Evolutionary conservation across 2,113 vertebrate species (phyloP), one percentile per base, ranked within the genome.

Genomic region (Mus musculus): DNA sequence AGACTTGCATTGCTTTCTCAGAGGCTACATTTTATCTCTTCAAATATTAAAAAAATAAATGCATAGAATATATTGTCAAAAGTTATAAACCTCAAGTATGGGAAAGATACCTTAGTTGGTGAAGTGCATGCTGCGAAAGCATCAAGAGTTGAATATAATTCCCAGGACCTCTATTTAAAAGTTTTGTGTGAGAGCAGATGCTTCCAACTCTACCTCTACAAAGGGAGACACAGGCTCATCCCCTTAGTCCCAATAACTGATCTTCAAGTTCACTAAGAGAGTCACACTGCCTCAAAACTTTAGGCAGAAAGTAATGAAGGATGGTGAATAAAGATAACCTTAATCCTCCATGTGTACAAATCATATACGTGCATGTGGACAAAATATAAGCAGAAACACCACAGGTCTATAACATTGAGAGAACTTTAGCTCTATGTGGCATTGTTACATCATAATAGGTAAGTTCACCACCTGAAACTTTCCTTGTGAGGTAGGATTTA

Each of bases 391-490:
- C 36, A 59, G 17, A 81, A 17, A 59, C 19, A n/a, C 19, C 59
- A 56, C 19, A 78, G 17, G 56, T 88, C 28, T 90, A 10, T 19
- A 28, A 11, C 24, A 93, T 94, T 93, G 30, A 81, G 10, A 91
- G 77, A 75, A 33, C 2, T 16, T 3, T 26, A 33, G 3, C 39
- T 22, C 30, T 13, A 52, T n/a, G 3, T 59, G 30, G 20, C 30
- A 19, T 3, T n/a, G 42, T 80, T 46, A 73, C 0, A 39, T 22
- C 7, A 14, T 42, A 26, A 4, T 71, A 42, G 49, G 26, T 63
- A 42, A 52, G 26, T 49, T 63, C 2, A 78, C 11, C 49, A 39
- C 8, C 52, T 39, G 26, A 61, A 86, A 75, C 20, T 61, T 61
- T 61, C 19, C 59, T 22, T 61, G 59, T 61, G 59, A 61, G 19